These are phyloP conservation scores for Thereva nobilitata DNA, from an alignment of 2,888 invertebrate species.

Conservation along the genomic window DNA sequence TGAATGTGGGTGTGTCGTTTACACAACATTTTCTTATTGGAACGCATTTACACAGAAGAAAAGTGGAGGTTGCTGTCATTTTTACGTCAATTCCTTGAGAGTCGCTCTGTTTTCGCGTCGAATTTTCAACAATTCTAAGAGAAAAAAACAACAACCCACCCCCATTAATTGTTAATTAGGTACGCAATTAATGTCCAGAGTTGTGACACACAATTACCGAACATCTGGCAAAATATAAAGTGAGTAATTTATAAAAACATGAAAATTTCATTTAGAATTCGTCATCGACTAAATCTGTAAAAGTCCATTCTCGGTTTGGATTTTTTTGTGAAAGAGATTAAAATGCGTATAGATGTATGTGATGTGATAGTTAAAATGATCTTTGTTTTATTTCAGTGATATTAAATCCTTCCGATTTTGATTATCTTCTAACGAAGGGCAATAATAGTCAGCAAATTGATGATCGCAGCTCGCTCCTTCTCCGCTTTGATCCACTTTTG, in stretches of 20 bases:
- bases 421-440: constrained; percentile 56
- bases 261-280: constrained; percentile 16
- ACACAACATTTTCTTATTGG: neutral
- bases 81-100: constrained; percentile 37
- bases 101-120: constrained; percentile 34
- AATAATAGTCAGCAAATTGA: constrained; percentile 45
- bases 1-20: constrained; percentile 19
- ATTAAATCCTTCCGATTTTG: constrained; percentile 57
- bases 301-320: neutral
- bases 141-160: neutral
- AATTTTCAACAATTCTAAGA: constrained; percentile 2
- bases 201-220: neutral
- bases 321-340: neutral
- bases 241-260: constrained; percentile 22
- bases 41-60: neutral
- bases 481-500: constrained; percentile 57
- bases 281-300: constrained; percentile 3
- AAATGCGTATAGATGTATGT: constrained; percentile 4
- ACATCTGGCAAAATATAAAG: neutral
- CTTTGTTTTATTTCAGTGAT: constrained; percentile 49
- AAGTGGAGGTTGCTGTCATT: constrained; percentile 36
- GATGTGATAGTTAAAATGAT: neutral
- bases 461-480: constrained; percentile 54
- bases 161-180: neutral
- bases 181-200: neutral